Evolutionary conservation across 2,113 vertebrate genomes (phyloP).

Genomic region (Macroglossus sobrinus): DNA sequence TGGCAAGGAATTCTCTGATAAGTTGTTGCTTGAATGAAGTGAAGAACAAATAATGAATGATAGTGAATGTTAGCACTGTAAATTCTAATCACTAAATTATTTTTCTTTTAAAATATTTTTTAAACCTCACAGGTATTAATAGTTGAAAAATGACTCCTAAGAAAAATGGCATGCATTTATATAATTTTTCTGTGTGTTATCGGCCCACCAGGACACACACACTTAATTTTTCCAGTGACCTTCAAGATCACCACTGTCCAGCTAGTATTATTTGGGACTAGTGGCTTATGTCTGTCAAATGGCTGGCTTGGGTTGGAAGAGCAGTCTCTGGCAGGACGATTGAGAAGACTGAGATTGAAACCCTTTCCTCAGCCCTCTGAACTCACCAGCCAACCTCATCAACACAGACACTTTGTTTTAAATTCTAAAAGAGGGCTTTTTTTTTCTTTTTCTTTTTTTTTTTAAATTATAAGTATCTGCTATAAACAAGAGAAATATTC

Average conservation of each 20-base stretch:
- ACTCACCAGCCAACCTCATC: not conserved
- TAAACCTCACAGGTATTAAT: not conserved
- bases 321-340: not conserved
- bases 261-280: not conserved
- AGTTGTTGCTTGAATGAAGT: not conserved
- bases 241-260: not conserved
- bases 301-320: not conserved
- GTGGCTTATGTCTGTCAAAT: constrained; percentile 1
- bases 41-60: not conserved
- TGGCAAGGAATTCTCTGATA: not conserved
- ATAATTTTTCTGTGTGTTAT: not conserved
- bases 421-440: not conserved
- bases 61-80: not conserved
- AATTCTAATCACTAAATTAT: constrained; percentile 2
- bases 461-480: constrained; percentile 1
- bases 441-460: not conserved
- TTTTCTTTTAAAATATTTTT: constrained; percentile 12
- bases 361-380: not conserved
- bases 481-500: constrained; percentile 1
- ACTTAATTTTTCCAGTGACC: not conserved
- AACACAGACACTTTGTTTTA: not conserved
- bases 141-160: not conserved
- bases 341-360: not conserved
- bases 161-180: not conserved
- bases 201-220: not conserved